Percentiles rank a stretch among this genome's conserved stretches.
phyloP scores from a whole-genome alignment of 1,140 invertebrate species.

The Nasonia giraulti region DNA sequence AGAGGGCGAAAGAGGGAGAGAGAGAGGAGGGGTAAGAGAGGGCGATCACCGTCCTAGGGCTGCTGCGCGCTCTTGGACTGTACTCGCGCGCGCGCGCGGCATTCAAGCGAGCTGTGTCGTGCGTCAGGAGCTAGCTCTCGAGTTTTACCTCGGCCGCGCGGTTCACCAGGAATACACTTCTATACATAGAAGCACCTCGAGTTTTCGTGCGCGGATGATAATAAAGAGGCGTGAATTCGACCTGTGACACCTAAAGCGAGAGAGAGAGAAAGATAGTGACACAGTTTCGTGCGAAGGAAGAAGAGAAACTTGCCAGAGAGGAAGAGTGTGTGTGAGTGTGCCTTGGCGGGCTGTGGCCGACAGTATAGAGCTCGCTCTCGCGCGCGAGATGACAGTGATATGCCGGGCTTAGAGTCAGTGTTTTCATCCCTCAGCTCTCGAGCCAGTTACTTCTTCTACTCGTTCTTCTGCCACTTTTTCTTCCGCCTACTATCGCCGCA shows the following conservation, averaged over 20 bases:
- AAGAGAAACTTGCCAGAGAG: background rate
- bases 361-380: background rate
- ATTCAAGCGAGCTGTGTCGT: constrained; percentile 14
- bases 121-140: background rate
- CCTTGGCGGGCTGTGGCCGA: constrained; percentile 18
- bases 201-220: background rate
- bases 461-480: no score
- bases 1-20: background rate
- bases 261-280: background rate
- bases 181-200: no score
- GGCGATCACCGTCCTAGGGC: background rate
- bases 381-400: constrained; percentile 18
- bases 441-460: no score
- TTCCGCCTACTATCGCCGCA: no score
- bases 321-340: no score
- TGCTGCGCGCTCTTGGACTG: constrained; percentile 24
- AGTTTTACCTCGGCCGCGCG: background rate
- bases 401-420: background rate
- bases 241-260: no score
- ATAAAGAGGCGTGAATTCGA: no score
- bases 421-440: background rate
- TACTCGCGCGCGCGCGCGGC: constrained; percentile 25
- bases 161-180: background rate
- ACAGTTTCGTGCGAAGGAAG: background rate
- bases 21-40: background rate